Percentiles rank a stretch among this genome's conserved stretches.
Conservation (phyloP, 2,797 vertebrate species). For the Dryobates pubescens region DNA sequence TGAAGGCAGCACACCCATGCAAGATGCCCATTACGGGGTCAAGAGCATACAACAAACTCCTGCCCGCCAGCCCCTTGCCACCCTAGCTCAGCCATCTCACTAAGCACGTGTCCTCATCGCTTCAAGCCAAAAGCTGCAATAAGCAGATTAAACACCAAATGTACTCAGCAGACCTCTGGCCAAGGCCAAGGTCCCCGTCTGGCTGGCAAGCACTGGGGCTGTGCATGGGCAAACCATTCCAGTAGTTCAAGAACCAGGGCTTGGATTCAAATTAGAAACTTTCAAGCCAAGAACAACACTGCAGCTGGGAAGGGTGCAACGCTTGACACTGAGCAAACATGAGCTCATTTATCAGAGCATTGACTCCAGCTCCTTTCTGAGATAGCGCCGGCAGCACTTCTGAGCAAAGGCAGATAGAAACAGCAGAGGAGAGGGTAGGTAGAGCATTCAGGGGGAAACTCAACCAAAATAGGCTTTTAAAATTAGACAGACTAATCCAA, state of each 20-base stretch:
- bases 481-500: not conserved
- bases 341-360: not conserved
- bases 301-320: not conserved
- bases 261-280: not conserved
- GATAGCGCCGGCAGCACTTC: not conserved
- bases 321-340: slow-evolving; percentile 38
- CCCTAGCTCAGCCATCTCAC: not conserved
- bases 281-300: slow-evolving; percentile 50
- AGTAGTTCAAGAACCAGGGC: not conserved
- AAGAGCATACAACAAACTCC: rapidly evolving
- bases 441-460: not conserved
- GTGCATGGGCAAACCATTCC: not conserved
- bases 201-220: not conserved
- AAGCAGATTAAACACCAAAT: not conserved
- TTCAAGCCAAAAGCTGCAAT: not conserved
- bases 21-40: not conserved
- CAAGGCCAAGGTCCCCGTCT: not conserved
- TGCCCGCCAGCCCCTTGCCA: not conserved
- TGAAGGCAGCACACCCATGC: rapidly evolving
- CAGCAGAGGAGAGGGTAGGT: not conserved
- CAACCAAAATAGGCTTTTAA: not conserved
- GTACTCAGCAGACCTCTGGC: not conserved
- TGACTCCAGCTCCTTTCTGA: slow-evolving; percentile 2
- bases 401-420: slow-evolving; percentile 2
- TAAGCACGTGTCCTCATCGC: rapidly evolving